Conservation (phyloP, 2,113 vertebrate genomes). For the Megaceryle torquata region DNA sequence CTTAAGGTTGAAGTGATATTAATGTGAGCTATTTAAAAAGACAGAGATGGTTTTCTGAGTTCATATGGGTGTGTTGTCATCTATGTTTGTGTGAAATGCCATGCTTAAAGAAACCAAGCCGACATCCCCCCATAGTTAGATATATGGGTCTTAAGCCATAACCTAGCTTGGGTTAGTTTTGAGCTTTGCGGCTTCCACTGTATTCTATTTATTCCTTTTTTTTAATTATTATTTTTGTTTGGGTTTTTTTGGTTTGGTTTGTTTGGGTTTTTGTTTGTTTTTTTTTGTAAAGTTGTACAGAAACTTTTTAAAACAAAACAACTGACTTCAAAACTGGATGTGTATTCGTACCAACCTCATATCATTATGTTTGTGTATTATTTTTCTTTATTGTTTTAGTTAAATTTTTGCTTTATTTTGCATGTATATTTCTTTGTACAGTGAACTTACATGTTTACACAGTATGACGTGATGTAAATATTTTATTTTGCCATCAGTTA, state of each 20-base stretch:
- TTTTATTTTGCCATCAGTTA: conserved; percentile 93
- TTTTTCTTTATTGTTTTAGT: conserved; percentile 85
- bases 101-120: conserved; percentile 51
- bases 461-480: conserved; percentile 94
- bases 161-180: conserved; percentile 56
- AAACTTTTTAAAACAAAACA: conserved; percentile 78
- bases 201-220: conserved; percentile 79
- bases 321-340: conserved; percentile 82
- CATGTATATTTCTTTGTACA: conserved; percentile 99
- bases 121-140: conserved; percentile 48
- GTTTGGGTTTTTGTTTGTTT: neutral
- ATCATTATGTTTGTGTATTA: conserved; percentile 74
- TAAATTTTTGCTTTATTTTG: conserved; percentile 89
- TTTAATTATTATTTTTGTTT: neutral
- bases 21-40: conserved; percentile 33
- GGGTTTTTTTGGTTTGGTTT: conserved; percentile 25
- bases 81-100: conserved; percentile 62
- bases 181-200: conserved; percentile 74
- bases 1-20: conserved; percentile 33
- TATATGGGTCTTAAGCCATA: conserved; percentile 69
- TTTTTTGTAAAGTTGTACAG: conserved; percentile 93
- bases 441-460: conserved; percentile 89
- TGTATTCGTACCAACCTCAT: conserved; percentile 85
- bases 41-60: conserved; percentile 45
- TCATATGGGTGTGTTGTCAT: conserved; percentile 66